These are phyloP conservation scores for Anoplius nigerrimus DNA, from an alignment of 2,888 invertebrate genomes.

Conservation along the genomic window DNA sequence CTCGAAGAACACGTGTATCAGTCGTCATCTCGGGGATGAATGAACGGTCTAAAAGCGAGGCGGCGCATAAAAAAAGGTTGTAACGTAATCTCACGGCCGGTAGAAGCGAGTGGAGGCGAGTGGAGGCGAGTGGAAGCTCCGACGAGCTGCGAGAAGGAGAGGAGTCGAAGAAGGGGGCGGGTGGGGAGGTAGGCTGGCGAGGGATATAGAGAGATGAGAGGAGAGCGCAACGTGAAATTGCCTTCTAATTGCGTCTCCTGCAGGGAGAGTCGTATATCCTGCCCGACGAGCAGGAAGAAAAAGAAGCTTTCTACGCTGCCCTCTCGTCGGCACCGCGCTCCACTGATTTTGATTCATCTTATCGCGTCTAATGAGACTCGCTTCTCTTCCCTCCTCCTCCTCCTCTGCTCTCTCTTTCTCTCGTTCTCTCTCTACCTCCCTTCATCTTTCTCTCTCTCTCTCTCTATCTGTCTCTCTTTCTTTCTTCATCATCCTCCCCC, in stretches of 20 bases:
- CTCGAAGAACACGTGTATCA: slow-evolving; percentile 4
- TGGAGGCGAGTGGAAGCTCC: neutral
- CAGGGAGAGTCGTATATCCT: slow-evolving; percentile 25
- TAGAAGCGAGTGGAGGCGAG: no score
- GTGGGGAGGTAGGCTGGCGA: slow-evolving; percentile 3
- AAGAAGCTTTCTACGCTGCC: neutral
- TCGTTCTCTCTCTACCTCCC: slow-evolving; percentile 42
- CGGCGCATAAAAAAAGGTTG: slow-evolving; percentile 11
- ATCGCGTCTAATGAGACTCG: slow-evolving; percentile 52
- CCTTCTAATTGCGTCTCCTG: slow-evolving; percentile 62
- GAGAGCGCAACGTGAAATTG: slow-evolving; percentile 52
- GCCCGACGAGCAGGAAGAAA: slow-evolving; percentile 4
- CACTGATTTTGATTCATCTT: slow-evolving; percentile 54
- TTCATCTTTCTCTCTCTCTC: slow-evolving; percentile 33
- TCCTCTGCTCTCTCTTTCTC: slow-evolving; percentile 55
- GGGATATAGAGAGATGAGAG: slow-evolving; percentile 21
- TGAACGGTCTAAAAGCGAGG: slow-evolving; percentile 29
- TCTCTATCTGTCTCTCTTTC: slow-evolving; percentile 4
- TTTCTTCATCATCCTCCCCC: slow-evolving; percentile 16
- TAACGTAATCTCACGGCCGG: slow-evolving; percentile 14
- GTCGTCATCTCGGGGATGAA: slow-evolving; percentile 17
- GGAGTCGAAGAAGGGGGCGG: neutral
- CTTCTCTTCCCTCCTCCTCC: slow-evolving; percentile 27
- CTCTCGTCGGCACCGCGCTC: slow-evolving; percentile 22
- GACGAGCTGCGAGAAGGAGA: slow-evolving; percentile 21